Base-by-base conservation (phyloP, 2,888 invertebrate species). In the Chelonus formosanus region DNA sequence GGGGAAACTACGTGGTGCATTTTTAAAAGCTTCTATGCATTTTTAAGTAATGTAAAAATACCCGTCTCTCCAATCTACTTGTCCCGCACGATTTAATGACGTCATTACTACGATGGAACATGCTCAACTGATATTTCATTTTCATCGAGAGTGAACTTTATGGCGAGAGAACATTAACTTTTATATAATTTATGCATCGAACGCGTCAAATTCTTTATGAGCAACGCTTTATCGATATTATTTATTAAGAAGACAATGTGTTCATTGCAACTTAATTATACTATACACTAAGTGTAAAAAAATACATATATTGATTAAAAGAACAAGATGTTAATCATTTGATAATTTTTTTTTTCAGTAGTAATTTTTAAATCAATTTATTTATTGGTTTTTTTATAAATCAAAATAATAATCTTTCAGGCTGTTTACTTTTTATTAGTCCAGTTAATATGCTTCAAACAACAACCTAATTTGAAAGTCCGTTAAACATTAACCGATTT, bases 81-180 rank as follows among this genome's bases (percentile, higher is more conserved):
- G 65, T 40, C 4, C 45, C 35, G 5, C 56, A 44, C 57, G 48
- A 60, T 63, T 63, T 71, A 68, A 70, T 70, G 62, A 67, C 70
- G 68, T 71, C 67, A 70, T 70, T 68, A 68, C 55, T n/a, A 35
- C 43, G 55, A 48, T 47, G 54, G 55, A 55, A 67, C 55, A 65
- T 55, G 35, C 43, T 32, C 36, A 44, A 60, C 50, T 40, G 8
- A 65, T 43, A 61, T 48, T 56, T 61, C 47, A 56, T 65, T 43
- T 55, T 48, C 56, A 52, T 56, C 66, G 45, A 56, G 59, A 54
- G 63, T 56, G 43, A 53, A 53, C 45, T 53, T 54, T 61, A 53
- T 61, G 44, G 35, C 32, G 20, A 20, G 5, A 53, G 50, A 60
- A 60, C 50, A 60, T 60, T 50, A 60, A 60, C 47, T 58, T 58